Evolutionary conservation across 1,140 invertebrate species (phyloP).

Genomic region (Drosophila prosaltans): DNA sequence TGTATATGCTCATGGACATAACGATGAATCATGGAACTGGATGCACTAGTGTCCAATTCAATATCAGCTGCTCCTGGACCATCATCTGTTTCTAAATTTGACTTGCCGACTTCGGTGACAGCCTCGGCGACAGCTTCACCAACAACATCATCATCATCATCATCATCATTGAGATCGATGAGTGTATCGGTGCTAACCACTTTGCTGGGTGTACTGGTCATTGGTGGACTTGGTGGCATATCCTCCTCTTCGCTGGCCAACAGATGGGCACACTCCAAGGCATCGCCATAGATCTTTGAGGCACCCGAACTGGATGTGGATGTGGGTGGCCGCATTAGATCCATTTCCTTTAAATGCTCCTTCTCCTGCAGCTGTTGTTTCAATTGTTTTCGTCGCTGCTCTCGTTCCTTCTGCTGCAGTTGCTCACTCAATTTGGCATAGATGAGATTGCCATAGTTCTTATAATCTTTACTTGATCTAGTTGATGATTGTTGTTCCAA

Average conservation of each 20-base stretch:
- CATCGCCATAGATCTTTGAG: conserved; percentile 68
- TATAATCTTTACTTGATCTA: conserved; percentile 68
- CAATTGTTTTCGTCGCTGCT: conserved; percentile 57
- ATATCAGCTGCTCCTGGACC: conserved; percentile 67
- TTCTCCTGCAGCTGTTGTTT: conserved; percentile 39
- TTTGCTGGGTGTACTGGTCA: conserved; percentile 64
- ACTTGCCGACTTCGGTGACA: conserved; percentile 48
- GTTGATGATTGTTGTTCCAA: conserved; percentile 37
- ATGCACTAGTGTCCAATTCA: conserved; percentile 82
- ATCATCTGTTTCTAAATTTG: conserved; percentile 48
- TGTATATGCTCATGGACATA: conserved; percentile 93
- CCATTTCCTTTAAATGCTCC: conserved; percentile 23
- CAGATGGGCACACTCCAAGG: conserved; percentile 77
- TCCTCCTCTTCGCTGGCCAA: conserved; percentile 78
- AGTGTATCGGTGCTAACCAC: conserved; percentile 70
- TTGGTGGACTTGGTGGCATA: conserved; percentile 56
- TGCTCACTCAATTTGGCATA: conserved; percentile 80
- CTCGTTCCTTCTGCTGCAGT: conserved; percentile 72
- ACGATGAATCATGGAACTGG: conserved; percentile 82
- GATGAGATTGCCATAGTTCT: conserved; percentile 78
- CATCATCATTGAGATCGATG: conserved; percentile 70
- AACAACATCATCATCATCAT: conserved; percentile 68
- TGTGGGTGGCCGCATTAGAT: conserved; percentile 35
- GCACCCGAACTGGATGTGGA: conserved; percentile 58
- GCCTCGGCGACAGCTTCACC: conserved; percentile 70